These are phyloP conservation scores for Raillietiella orientalis DNA, from an alignment of 2,888 invertebrate genomes.

Conservation along the genomic window DNA sequence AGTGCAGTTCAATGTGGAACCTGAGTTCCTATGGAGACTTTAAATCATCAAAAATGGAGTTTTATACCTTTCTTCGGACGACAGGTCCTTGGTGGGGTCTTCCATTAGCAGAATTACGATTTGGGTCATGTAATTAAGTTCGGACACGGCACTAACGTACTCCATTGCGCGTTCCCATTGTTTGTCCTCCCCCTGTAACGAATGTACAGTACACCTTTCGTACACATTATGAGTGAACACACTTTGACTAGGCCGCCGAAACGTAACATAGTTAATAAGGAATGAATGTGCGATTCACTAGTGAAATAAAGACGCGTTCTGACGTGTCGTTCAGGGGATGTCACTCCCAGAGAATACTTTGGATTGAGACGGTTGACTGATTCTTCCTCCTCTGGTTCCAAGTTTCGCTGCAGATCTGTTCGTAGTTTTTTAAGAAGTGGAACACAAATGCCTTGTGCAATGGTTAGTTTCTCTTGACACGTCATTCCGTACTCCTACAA, in stretches of 20 bases:
- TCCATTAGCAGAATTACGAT: slow-evolving; percentile 96
- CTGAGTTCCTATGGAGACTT: too few relatives aligned
- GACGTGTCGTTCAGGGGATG: slow-evolving; percentile 89
- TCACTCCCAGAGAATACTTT: slow-evolving; percentile 87
- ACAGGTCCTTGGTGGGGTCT: slow-evolving; percentile 80
- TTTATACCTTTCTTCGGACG: slow-evolving; percentile 40
- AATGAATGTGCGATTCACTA: slow-evolving; percentile 96
- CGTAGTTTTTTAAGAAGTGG: slow-evolving; percentile 80
- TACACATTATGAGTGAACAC: too few relatives aligned
- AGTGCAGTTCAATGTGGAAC: slow-evolving; percentile 94
- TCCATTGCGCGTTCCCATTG: slow-evolving; percentile 98
- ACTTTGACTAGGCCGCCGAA: slow-evolving; percentile 69
- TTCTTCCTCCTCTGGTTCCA: slow-evolving; percentile 48
- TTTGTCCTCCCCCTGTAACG: slow-evolving; percentile 56
- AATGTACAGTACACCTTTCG: too few relatives aligned
- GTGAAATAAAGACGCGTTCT: slow-evolving; percentile 96
- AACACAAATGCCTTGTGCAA: slow-evolving; percentile 89
- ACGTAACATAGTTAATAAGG: slow-evolving; percentile 69
- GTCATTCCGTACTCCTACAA: slow-evolving; percentile 77
- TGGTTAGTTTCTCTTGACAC: slow-evolving; percentile 73
- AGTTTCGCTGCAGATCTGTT: slow-evolving; percentile 72
- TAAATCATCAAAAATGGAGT: too few relatives aligned
- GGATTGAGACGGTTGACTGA: slow-evolving; percentile 86
- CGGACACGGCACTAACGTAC: slow-evolving; percentile 86
- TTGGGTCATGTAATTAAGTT: slow-evolving; percentile 97